These are phyloP conservation scores for Zaprionus obscuricornis DNA, from an alignment of 2,888 invertebrate species.

Conservation along the genomic window DNA sequence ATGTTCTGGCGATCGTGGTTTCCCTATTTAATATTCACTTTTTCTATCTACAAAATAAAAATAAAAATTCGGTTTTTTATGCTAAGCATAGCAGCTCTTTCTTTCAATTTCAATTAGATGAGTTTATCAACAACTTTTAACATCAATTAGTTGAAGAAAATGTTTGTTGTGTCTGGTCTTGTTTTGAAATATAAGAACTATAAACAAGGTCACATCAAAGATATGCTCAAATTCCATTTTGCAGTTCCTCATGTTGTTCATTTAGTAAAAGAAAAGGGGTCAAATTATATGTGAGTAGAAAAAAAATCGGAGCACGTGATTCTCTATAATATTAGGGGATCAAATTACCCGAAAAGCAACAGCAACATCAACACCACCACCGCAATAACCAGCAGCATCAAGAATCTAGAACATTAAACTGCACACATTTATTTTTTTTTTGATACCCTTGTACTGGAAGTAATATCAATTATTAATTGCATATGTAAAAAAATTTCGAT, in stretches of 20 bases:
- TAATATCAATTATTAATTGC: too few relatives aligned
- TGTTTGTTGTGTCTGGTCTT: slow-evolving; percentile 16
- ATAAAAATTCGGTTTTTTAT: slow-evolving; percentile 16
- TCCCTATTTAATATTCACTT: background rate
- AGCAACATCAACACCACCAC: slow-evolving; percentile 3
- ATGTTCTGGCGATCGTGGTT: background rate
- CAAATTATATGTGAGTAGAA: slow-evolving; percentile 63
- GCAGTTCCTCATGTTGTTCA: slow-evolving; percentile 20
- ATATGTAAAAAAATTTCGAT: too few relatives aligned
- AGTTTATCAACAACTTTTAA: slow-evolving; percentile 59
- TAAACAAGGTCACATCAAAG: slow-evolving; percentile 62
- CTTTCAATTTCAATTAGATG: slow-evolving; percentile 48
- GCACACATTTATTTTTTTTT: slow-evolving; percentile 12
- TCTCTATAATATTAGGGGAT: slow-evolving; percentile 65
- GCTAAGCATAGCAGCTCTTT: slow-evolving; percentile 19
- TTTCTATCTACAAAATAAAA: slow-evolving; percentile 26
- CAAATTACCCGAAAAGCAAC: slow-evolving; percentile 58
- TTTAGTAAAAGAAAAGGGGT: slow-evolving; percentile 52
- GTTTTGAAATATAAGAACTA: slow-evolving; percentile 67
- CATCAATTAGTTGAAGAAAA: slow-evolving; percentile 57
- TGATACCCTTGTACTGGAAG: slow-evolving; percentile 15
- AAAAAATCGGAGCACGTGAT: slow-evolving; percentile 66
- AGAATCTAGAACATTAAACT: slow-evolving; percentile 8
- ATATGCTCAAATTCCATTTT: slow-evolving; percentile 39
- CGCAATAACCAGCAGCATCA: background rate